Percentiles rank a stretch among this genome's conserved stretches.
Evolutionary conservation across 2,888 invertebrate genomes (phyloP).

Genomic region (Drosophila atroscutellata): DNA sequence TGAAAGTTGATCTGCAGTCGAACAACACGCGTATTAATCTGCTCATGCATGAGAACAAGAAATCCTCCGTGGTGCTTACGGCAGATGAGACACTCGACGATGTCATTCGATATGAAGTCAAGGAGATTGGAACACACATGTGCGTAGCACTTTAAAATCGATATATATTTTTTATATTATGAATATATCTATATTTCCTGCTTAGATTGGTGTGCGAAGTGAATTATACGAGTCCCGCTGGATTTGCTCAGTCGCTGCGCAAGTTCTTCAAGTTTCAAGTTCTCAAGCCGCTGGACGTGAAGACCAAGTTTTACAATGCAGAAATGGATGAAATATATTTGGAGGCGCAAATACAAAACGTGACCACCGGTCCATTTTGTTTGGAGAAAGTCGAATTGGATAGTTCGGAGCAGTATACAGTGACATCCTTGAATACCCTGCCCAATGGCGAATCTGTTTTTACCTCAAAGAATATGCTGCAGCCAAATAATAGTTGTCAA

Average conservation of each 20-base stretch:
- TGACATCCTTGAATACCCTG: conserved; percentile 90
- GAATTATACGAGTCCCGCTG: conserved; percentile 91
- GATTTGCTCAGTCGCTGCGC: conserved; percentile 93
- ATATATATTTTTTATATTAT: not conserved
- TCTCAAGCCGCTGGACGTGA: conserved; percentile 98
- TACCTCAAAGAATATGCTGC: conserved; percentile 92
- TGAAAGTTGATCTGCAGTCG: conserved; percentile 96
- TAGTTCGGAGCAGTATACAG: conserved; percentile 95
- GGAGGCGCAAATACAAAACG: conserved; percentile 94
- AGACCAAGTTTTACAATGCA: conserved; percentile 98
- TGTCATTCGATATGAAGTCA: conserved; percentile 99
- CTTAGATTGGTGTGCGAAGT: conserved; percentile 97
- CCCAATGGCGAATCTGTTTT: conserved; percentile 90
- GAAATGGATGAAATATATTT: conserved; percentile 92
- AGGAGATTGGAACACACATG: conserved; percentile 99
- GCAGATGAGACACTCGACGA: conserved; percentile 96
- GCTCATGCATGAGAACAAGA: conserved; percentile 89
- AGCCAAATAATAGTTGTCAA: conserved; percentile 96
- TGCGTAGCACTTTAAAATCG: conserved; percentile 84
- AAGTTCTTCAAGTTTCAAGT: conserved; percentile 99
- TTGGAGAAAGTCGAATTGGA: conserved; percentile 97
- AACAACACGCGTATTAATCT: conserved; percentile 94
- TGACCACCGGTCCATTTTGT: conserved; percentile 96
- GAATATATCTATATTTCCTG: not conserved
- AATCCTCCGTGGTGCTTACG: conserved; percentile 87